These are phyloP conservation scores for Martes martes DNA, from an alignment of 2,113 vertebrate species.

Conservation along the genomic window DNA sequence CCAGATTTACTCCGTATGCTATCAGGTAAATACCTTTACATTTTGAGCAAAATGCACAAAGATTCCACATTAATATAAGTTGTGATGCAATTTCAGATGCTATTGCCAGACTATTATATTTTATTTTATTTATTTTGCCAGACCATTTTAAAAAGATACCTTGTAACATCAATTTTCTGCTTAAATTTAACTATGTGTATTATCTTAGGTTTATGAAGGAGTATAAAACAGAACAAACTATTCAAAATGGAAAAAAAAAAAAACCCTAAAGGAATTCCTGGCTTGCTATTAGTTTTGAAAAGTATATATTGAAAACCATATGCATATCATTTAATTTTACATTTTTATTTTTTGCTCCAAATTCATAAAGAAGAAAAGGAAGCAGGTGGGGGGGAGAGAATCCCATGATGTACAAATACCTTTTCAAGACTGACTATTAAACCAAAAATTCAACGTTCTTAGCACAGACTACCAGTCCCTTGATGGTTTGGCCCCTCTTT, in stretches of 20 bases:
- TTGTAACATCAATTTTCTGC: neutral
- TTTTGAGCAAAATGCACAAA: neutral
- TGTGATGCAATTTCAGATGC: neutral
- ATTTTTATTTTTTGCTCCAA: neutral
- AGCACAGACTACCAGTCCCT: neutral
- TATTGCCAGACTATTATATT: neutral
- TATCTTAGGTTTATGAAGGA: neutral
- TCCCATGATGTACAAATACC: neutral
- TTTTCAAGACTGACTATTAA: neutral
- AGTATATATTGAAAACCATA: neutral
- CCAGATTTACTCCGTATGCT: neutral
- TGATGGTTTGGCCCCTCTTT: neutral
- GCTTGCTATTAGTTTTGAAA: neutral
- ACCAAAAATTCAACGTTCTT: neutral
- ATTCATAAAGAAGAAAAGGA: neutral
- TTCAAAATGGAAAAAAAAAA: neutral
- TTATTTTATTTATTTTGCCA: neutral
- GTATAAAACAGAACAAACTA: neutral
- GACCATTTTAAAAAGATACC: neutral
- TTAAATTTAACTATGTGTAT: neutral
- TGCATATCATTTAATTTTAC: neutral
- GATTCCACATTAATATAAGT: neutral
- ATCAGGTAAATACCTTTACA: neutral
- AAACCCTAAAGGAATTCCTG: neutral
- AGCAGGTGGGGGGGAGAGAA: neutral